phyloP scores from a whole-genome alignment of 1,140 invertebrate genomes.

The Druon quercuslanigerum region DNA sequence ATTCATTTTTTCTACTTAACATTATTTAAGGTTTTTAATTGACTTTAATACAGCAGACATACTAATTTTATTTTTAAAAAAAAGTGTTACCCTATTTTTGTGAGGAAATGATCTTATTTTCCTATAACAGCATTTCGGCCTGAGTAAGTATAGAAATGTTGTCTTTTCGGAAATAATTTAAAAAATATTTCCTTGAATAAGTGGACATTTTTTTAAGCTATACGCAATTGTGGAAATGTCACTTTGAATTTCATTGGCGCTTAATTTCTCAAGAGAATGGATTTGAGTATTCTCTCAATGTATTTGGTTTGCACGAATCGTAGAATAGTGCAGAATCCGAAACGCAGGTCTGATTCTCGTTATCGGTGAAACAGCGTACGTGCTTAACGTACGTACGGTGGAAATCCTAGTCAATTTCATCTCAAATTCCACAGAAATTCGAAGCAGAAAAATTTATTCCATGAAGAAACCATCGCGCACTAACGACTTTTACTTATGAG shows the following conservation, averaged over 20 bases:
- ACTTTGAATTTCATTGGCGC: not conserved
- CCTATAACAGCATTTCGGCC: too few relatives aligned
- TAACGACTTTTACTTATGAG: not conserved
- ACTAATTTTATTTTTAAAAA: too few relatives aligned
- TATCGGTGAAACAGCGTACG: slow-evolving; percentile 25
- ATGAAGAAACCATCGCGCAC: not conserved
- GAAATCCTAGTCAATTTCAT: slow-evolving; percentile 15
- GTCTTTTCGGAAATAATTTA: too few relatives aligned
- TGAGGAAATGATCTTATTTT: too few relatives aligned
- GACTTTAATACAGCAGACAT: too few relatives aligned
- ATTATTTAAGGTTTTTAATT: too few relatives aligned
- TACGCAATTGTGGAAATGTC: not conserved
- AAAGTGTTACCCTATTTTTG: too few relatives aligned
- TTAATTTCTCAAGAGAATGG: slow-evolving; percentile 2
- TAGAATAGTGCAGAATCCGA: not conserved
- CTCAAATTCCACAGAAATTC: slow-evolving; percentile 28
- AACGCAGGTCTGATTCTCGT: slow-evolving; percentile 22
- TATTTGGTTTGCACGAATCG: not conserved
- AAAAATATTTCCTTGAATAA: too few relatives aligned
- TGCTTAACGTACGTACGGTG: slow-evolving; percentile 23
- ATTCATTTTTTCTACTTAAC: too few relatives aligned
- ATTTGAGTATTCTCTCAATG: not conserved
- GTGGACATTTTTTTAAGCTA: too few relatives aligned
- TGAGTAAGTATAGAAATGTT: too few relatives aligned
- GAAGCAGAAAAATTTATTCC: not conserved